Evolutionary conservation across 2,797 vertebrate genomes (phyloP), one percentile per base, ranked within the genome.

Genomic region (Cheirogaleus major): DNA sequence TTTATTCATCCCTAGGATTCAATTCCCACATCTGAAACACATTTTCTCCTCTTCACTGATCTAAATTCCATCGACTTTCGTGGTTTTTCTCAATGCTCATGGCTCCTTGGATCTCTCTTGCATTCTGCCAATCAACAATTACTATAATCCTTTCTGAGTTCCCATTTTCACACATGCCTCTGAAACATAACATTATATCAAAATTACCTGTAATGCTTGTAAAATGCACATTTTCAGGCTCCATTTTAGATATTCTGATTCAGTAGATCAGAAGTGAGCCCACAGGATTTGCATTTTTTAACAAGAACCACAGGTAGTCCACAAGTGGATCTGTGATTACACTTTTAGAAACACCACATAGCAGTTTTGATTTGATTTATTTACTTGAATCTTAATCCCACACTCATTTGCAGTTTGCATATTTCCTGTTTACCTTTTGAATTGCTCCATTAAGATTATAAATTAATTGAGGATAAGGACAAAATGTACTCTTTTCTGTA

Each of bases 341-440:
- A 8, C 15, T 61, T 87, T 52, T 32, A 79, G 41, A 91, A 92
- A 72, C 25, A 65, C 2, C 5, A 25, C 38, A 17, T 22, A 57
- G 9, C 11, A 55, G 1, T 88, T 75, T 57, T 7, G 72, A 32
- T n/a, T 45, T 73, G 22, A 14, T 22, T 89, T 25, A 59, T 83
- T 63, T 85, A 55, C 63, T 43, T 83, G n/a, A 76, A 65, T 59
- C 23, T 76, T 59, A 50, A 79, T 87, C 18, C 38, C 14, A 22
- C 0, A 27, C 11, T 81, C 27, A 61, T 61, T 91, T 90, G 65
- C 1, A 81, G 7, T 65, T 50, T 79, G 3, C 2, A 84, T 4
- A 76, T 81, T 96, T 93, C 32, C 67, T 82, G 5, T 69, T 87
- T 92, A 38, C 43, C 38, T 70, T 50, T 96, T 38, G 87, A 27